Evolutionary conservation across 1,140 invertebrate genomes (phyloP), one percentile per base, ranked within the genome.

Genomic region (Macrotrachela quadricornifera): DNA sequence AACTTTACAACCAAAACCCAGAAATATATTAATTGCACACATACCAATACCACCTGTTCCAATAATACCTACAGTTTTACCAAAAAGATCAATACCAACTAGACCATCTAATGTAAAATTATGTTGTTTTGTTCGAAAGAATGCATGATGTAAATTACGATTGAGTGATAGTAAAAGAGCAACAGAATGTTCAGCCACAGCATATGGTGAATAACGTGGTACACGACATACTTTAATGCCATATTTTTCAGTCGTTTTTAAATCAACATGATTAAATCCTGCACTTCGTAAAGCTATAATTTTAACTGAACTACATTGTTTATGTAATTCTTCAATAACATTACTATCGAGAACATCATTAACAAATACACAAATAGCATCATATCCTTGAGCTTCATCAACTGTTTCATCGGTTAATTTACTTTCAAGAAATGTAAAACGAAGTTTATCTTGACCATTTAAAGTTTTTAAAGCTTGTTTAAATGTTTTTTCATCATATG

Each of bases 351-450:
- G 13, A 30, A 16, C n/a, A 38, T 48, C 46, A 36, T 48, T 48
- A 38, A 48, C 46, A 48, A 48, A 48, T 10, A 48, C 18, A 36
- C 46, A 48, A 30, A 30, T 36, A 38, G n/a, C 46, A 48, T 48
- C 46, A 15, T 30, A 48, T 9, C 18, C 18, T 48, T 36, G 37
- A 3, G 51, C 51, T 41, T 46, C 40, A 15, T n/a, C n/a, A 10
- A 47, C 51, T 52, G 51, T 52, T 17, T 52, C 49, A 8, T 44
- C 15, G n/a, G 44, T 52, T 43, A 46, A 38, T 21, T 52, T 47
- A 14, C 18, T 36, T 14, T 17, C 37, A 30, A 47, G 37, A 10
- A 17, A 46, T 8, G 15, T 41, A 6, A 21, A 30, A 30, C 21
- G 21, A 30, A 30, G 21, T 30, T 30, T 30, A 30, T 2, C 8